A percentile compares a stretch with the other conserved stretches of the same genome.
These are phyloP conservation scores for Scaptomyza caliginosa DNA, from an alignment of 2,888 invertebrate species.

Conservation along the genomic window DNA sequence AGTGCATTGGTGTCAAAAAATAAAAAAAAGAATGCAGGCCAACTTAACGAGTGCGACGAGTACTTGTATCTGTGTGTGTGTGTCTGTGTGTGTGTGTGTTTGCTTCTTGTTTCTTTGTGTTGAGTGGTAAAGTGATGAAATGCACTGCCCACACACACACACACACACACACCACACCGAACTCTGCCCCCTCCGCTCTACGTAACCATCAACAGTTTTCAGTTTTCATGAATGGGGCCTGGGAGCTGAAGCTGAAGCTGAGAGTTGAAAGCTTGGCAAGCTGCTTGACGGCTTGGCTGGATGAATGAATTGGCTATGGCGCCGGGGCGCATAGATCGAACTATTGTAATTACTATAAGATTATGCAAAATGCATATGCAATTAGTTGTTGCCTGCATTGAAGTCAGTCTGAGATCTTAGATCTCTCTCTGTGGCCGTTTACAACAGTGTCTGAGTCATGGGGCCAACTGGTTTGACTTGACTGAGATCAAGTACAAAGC, in stretches of 20 bases:
- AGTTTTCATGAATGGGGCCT: conserved; percentile 52
- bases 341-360: conserved; percentile 76
- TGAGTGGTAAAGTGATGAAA: conserved; percentile 55
- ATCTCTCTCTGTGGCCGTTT: not conserved
- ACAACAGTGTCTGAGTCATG: conserved; percentile 63
- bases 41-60: conserved; percentile 24
- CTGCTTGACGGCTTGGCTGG: conserved; percentile 24
- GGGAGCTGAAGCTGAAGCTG: conserved; percentile 20
- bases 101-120: conserved; percentile 13
- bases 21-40: conserved; percentile 57
- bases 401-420: conserved; percentile 16
- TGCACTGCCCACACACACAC: conserved; percentile 29
- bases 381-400: conserved; percentile 40
- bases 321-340: conserved; percentile 59
- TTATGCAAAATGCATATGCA: conserved; percentile 73
- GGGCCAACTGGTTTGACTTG: conserved; percentile 74
- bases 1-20: conserved; percentile 75
- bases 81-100: not conserved
- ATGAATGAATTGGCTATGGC: conserved; percentile 63
- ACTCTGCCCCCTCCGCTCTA: conserved; percentile 9
- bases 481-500: conserved; percentile 60
- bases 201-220: conserved; percentile 31
- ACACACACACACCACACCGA: conserved; percentile 34
- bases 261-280: conserved; percentile 7
- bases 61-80: conserved; percentile 3